Base-by-base conservation (phyloP, 2,797 vertebrate genomes). In the Neosilurus mollespiculum region DNA sequence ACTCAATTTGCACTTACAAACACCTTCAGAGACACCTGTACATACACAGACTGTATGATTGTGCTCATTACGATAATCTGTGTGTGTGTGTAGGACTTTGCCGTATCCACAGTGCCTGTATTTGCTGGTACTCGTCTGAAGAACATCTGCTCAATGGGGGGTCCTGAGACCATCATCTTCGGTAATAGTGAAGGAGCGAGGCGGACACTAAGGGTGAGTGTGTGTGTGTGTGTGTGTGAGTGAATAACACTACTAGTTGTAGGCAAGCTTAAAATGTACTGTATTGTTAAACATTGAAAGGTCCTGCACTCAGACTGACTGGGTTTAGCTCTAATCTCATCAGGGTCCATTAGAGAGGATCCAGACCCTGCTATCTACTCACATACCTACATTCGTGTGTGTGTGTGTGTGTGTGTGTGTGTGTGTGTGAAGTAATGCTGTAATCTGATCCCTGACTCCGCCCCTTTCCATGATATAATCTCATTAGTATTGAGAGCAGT, bases 111-210 rank as follows among this genome's bases (percentile, higher is more conserved):
- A 0, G 95, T 98, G 62, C 96, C 96, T 0, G 95, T 98, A 51
- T 93, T 91, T 6, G 95, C 95, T 15, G 92, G 95, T 53, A 92
- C 91, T 78, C 94, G 96, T 11, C 94, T 98, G 88, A 96, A 96
- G 72, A 94, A 95, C 89, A 92, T 98, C 91, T 98, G 97, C 72
- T 97, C 97, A 81, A 98, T 98, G 97, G 96, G 94, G 0, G 97
- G 96, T 7, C 94, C 96, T 0, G 93, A 96, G 80, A 96, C 96
- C 0, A 95, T 98, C 78, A 92, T 97, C 75, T 94, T 96, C 4
- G 94, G 95, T 89, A 95, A 93, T 90, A 95, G 93, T 1, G 95
- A 97, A 0, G 94, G 94, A 0, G 96, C 96, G 71, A 96, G 94
- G 87, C 96, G 95, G 85, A 96, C 77, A 3, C 81, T 85, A 34